phyloP scores from a whole-genome alignment of 30 jellyfish, hydroid and myxozoan genomes.

The Hydractinia symbiolongicarpus region DNA sequence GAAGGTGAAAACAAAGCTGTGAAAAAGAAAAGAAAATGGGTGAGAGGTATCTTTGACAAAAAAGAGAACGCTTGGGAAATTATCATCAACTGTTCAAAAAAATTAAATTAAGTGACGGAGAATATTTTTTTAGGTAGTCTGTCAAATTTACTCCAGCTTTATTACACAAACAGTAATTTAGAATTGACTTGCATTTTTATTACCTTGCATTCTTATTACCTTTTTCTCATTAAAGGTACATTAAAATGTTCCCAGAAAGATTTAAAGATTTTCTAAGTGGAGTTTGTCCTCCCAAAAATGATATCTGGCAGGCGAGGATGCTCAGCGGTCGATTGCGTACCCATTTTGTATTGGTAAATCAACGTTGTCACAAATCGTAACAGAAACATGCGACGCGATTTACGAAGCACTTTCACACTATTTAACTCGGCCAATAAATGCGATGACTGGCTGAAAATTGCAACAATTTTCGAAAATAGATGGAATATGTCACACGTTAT shows the following conservation, averaged over 20 bases:
- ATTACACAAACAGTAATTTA: too few species aligned
- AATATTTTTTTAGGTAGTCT: too few species aligned
- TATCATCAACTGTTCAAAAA: too few species aligned
- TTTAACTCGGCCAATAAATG: too few species aligned
- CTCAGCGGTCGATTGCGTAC: slow-evolving; percentile 33
- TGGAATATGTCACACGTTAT: slow-evolving; percentile 42
- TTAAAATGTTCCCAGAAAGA: slow-evolving; percentile 2
- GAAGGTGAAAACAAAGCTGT: too few species aligned
- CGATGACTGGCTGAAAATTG: slow-evolving; percentile 26
- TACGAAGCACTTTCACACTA: neutral
- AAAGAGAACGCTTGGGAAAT: too few species aligned
- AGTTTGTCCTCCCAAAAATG: neutral
- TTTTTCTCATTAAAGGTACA: neutral
- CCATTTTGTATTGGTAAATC: slow-evolving; percentile 28
- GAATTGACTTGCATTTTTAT: too few species aligned
- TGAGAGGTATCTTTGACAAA: too few species aligned
- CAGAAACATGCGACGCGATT: slow-evolving; percentile 36
- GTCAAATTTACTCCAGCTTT: too few species aligned
- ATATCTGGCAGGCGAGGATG: slow-evolving; percentile 3
- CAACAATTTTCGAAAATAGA: slow-evolving; percentile 1
- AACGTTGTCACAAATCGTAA: slow-evolving; percentile 12
- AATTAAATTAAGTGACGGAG: too few species aligned
- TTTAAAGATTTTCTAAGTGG: neutral
- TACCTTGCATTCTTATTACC: too few species aligned
- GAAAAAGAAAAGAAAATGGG: too few species aligned